Conservation (phyloP, 1,140 invertebrate species). For the Carcinoscorpius rotundicauda region DNA sequence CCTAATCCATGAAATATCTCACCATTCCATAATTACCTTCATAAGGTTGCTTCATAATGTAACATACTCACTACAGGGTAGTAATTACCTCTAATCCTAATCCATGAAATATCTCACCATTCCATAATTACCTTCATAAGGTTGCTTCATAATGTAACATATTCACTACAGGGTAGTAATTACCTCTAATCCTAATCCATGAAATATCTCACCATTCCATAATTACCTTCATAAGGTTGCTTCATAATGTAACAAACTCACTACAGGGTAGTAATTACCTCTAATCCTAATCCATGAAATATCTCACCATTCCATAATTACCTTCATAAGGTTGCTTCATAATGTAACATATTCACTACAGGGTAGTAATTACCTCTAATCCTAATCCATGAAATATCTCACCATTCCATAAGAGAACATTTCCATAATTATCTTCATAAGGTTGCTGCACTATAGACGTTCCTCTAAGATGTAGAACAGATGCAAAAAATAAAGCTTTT, state of each 20-base stretch:
- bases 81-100: no score
- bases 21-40: constrained; percentile 33
- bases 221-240: constrained; percentile 46
- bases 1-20: no score
- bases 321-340: constrained; percentile 50
- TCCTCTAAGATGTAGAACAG: constrained; percentile 60
- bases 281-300: no score
- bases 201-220: constrained; percentile 25
- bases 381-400: no score
- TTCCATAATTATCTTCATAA: constrained; percentile 35
- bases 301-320: constrained; percentile 27
- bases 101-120: no score
- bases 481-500: constrained; percentile 27
- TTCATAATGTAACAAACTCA: background rate
- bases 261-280: no score
- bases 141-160: constrained; percentile 48
- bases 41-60: constrained; percentile 55
- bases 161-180: no score
- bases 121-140: constrained; percentile 39
- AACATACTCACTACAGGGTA: no score
- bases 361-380: no score
- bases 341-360: no score
- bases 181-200: no score
- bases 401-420: no score
- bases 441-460: constrained; percentile 44